phyloP scores from a whole-genome alignment of 2,888 invertebrate species.

The Drosophila falleni region DNA sequence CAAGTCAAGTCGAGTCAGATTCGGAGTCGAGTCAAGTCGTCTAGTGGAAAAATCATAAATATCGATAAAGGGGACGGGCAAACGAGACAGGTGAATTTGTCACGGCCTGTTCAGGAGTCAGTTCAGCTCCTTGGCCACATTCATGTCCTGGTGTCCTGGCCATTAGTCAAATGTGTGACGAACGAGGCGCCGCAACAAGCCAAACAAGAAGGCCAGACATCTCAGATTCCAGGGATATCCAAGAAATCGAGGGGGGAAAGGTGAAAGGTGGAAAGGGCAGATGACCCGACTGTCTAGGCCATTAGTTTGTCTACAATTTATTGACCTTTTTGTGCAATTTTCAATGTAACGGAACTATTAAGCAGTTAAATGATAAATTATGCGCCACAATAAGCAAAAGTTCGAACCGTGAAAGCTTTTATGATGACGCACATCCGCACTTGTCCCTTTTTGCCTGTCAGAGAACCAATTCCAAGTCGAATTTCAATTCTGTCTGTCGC shows the following conservation, averaged over 20 bases:
- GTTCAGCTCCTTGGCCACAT: constrained; percentile 12
- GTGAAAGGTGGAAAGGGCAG: neutral
- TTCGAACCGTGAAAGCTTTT: constrained; percentile 76
- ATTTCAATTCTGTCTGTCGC: constrained; percentile 23
- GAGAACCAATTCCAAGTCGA: neutral
- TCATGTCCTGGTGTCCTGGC: constrained; percentile 28
- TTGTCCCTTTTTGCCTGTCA: constrained; percentile 12
- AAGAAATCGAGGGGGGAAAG: neutral
- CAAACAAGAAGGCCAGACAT: constrained; percentile 35
- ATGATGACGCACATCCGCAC: constrained; percentile 82
- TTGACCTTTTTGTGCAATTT: constrained; percentile 67
- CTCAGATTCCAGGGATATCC: neutral
- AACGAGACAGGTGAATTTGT: constrained; percentile 75
- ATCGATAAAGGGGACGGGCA: constrained; percentile 52
- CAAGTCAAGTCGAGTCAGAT: constrained; percentile 20
- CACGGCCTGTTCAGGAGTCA: constrained; percentile 39
- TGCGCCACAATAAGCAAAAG: constrained; percentile 77
- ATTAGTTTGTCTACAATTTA: constrained; percentile 68
- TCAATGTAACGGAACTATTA: constrained; percentile 81
- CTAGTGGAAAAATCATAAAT: constrained; percentile 74
- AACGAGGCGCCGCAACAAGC: constrained; percentile 45
- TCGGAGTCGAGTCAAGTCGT: constrained; percentile 26
- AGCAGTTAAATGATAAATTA: constrained; percentile 82
- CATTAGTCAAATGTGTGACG: constrained; percentile 76
- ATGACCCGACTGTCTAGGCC: constrained; percentile 33